These are phyloP conservation scores for Acrossocheilus wenchowensis DNA, from an alignment of 2,797 vertebrate genomes.

Conservation along the genomic window DNA sequence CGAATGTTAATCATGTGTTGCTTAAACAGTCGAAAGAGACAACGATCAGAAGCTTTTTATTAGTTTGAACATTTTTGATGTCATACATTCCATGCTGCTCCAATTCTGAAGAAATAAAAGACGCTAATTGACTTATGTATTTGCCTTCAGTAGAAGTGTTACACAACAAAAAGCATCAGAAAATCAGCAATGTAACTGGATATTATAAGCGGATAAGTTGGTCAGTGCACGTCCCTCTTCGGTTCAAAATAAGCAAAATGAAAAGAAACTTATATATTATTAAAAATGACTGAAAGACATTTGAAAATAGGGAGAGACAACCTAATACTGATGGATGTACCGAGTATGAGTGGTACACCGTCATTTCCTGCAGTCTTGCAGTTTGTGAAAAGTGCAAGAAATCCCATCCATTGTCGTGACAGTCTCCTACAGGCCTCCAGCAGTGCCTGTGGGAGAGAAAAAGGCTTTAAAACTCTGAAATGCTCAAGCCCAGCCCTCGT, in stretches of 20 bases:
- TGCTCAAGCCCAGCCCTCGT: conserved; percentile 64
- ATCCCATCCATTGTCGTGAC: conserved; percentile 77
- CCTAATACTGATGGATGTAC: not conserved
- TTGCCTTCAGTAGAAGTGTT: conserved; percentile 43
- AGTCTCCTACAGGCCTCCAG: conserved; percentile 68
- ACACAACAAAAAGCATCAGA: not conserved
- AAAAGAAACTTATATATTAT: not conserved
- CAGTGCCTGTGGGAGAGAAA: conserved; percentile 71
- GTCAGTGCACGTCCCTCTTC: not conserved
- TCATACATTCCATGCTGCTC: conserved; percentile 97
- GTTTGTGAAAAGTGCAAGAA: conserved; percentile 58
- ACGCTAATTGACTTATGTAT: conserved; percentile 77
- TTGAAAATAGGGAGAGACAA: not conserved
- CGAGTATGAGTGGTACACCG: not conserved
- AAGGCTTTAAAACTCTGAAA: conserved; percentile 69
- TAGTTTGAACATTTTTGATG: conserved; percentile 81
- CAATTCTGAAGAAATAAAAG: conserved; percentile 85
- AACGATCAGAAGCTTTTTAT: conserved; percentile 74
- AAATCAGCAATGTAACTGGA: not conserved
- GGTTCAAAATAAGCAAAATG: not conserved
- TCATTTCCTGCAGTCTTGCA: conserved; percentile 28
- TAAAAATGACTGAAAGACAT: not conserved
- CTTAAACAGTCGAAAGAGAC: conserved; percentile 88
- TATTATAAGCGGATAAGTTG: not conserved
- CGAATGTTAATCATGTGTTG: conserved; percentile 83